phyloP scores from a whole-genome alignment of 2,113 vertebrate species.

The Chaetodon trifascialis region DNA sequence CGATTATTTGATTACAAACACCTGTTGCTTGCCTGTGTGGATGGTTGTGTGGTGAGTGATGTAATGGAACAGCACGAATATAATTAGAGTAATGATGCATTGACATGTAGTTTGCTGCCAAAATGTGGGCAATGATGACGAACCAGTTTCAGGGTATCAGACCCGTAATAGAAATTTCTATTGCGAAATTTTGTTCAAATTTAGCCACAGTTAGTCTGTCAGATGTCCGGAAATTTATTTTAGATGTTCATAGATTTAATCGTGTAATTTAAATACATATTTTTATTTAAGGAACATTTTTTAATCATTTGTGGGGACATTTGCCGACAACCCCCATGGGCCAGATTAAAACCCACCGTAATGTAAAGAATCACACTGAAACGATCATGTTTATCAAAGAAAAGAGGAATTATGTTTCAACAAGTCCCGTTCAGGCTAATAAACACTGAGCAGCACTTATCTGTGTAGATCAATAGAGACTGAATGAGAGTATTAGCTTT shows the following conservation, averaged over 20 bases:
- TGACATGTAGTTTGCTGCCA: slow-evolving; percentile 51
- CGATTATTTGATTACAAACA: slow-evolving; percentile 53
- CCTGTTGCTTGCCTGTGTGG: slow-evolving; percentile 52
- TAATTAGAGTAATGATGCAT: slow-evolving; percentile 70
- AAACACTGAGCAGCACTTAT: slow-evolving; percentile 55
- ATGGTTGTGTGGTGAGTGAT: slow-evolving; percentile 53
- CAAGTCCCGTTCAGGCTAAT: slow-evolving; percentile 31
- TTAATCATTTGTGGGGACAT: background rate
- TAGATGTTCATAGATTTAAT: background rate
- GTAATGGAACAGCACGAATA: slow-evolving; percentile 70
- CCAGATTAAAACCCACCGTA: background rate
- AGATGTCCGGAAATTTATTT: background rate
- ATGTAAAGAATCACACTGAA: background rate
- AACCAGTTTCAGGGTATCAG: slow-evolving; percentile 8
- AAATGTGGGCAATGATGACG: slow-evolving; percentile 31
- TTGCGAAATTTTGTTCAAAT: background rate
- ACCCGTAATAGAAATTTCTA: slow-evolving; percentile 4
- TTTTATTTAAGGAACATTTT: background rate
- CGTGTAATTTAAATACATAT: background rate
- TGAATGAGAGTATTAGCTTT: slow-evolving; percentile 72
- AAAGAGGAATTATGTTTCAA: slow-evolving; percentile 15
- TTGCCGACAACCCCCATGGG: background rate
- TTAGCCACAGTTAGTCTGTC: background rate
- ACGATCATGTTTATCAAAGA: slow-evolving; percentile 32
- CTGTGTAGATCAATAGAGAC: slow-evolving; percentile 67